Conservation (phyloP, 1,140 invertebrate genomes). For the Pinna nobilis region DNA sequence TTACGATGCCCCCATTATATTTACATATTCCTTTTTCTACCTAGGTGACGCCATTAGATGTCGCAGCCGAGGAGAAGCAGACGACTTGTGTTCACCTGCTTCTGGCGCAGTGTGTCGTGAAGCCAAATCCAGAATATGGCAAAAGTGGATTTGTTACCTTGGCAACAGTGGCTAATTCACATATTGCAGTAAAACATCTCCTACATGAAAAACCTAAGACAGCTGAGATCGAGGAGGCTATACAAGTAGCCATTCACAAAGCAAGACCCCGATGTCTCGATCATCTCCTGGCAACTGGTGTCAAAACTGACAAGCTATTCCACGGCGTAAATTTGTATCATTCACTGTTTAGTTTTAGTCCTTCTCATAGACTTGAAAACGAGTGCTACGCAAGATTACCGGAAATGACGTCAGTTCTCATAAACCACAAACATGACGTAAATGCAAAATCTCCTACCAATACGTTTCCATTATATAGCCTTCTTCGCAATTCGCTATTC, state of each 20-base stretch:
- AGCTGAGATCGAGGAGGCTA: slow-evolving; percentile 52
- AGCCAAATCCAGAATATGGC: slow-evolving; percentile 47
- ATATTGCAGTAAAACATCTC: slow-evolving; percentile 43
- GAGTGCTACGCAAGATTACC: slow-evolving; percentile 50
- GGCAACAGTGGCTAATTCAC: slow-evolving; percentile 53
- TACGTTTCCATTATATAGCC: slow-evolving; percentile 63
- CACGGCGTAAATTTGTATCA: slow-evolving; percentile 60
- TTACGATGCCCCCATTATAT: no score
- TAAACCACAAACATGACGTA: slow-evolving; percentile 54
- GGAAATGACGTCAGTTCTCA: slow-evolving; percentile 56
- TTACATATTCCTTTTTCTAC: slow-evolving; percentile 14
- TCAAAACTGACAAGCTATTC: slow-evolving; percentile 52
- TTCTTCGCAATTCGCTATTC: slow-evolving; percentile 57
- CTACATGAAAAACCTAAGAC: slow-evolving; percentile 45
- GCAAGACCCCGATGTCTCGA: slow-evolving; percentile 56
- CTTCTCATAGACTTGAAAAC: slow-evolving; percentile 38
- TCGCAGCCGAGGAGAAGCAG: slow-evolving; percentile 55
- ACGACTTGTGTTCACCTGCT: slow-evolving; percentile 55
- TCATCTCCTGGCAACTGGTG: slow-evolving; percentile 45
- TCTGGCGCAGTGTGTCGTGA: slow-evolving; percentile 56
- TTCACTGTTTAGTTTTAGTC: slow-evolving; percentile 56
- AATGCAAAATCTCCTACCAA: slow-evolving; percentile 48
- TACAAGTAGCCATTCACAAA: slow-evolving; percentile 49
- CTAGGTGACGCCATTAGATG: slow-evolving; percentile 56
- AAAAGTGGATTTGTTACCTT: slow-evolving; percentile 56